phyloP scores from a whole-genome alignment of 2,888 invertebrate genomes.

The Gymnocheta viridis region DNA sequence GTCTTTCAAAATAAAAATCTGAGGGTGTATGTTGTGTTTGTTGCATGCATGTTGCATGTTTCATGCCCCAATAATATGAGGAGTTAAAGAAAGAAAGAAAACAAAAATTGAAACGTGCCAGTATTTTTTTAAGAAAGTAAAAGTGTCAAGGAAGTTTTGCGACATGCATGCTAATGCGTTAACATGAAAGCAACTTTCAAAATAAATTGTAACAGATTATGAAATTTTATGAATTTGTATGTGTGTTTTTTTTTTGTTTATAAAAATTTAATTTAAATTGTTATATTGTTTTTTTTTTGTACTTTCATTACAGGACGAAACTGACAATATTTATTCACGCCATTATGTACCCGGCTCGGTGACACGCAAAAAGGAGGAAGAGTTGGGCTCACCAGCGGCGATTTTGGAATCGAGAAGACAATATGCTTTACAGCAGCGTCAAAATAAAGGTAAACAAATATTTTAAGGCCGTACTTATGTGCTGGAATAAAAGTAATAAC shows the following conservation, averaged over 20 bases:
- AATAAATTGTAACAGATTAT: constrained; percentile 45
- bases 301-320: constrained; percentile 74
- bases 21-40: constrained; percentile 42
- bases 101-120: constrained; percentile 49
- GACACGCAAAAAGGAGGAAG: constrained; percentile 77
- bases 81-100: not conserved
- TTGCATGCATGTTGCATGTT: constrained; percentile 54
- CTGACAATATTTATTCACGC: constrained; percentile 77
- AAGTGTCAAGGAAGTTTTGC: constrained; percentile 67
- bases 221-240: constrained; percentile 54
- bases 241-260: not conserved
- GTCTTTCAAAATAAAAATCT: constrained; percentile 23
- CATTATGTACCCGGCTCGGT: constrained; percentile 78
- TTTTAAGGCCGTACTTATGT: not conserved
- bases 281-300: not conserved
- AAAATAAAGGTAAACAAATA: constrained; percentile 75
- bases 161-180: constrained; percentile 66
- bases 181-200: constrained; percentile 56
- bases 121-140: constrained; percentile 61
- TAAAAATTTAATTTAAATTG: not conserved
- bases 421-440: constrained; percentile 75
- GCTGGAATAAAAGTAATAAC: not conserved
- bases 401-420: constrained; percentile 76
- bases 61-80: not conserved
- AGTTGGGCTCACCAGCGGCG: constrained; percentile 77